phyloP scores from a whole-genome alignment of 2,888 invertebrate species.

The Tetragonula carbonaria region DNA sequence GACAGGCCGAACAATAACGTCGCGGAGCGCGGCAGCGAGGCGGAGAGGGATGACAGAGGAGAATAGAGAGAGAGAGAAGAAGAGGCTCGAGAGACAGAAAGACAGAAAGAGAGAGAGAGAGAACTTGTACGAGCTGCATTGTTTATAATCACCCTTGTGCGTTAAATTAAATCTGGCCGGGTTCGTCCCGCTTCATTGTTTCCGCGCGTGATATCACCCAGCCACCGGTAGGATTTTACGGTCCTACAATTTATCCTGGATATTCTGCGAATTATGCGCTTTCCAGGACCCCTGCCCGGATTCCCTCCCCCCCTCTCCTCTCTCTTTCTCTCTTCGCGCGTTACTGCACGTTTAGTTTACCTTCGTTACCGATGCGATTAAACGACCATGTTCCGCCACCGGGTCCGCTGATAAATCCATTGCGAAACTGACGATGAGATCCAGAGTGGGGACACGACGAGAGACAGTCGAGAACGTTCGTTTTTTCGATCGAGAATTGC shows the following conservation, averaged over 20 bases:
- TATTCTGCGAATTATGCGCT: constrained; percentile 60
- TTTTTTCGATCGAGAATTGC: not conserved
- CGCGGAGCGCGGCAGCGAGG: not conserved
- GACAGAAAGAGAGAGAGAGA: not conserved
- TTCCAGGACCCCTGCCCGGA: constrained; percentile 1
- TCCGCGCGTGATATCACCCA: constrained; percentile 53
- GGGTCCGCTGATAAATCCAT: not conserved
- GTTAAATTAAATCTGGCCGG: constrained; percentile 64
- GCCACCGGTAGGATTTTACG: constrained; percentile 58
- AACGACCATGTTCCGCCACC: not conserved
- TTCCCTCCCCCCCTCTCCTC: not conserved
- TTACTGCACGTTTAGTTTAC: constrained; percentile 19
- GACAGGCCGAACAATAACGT: constrained; percentile 46
- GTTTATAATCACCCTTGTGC: constrained; percentile 68
- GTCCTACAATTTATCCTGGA: constrained; percentile 61
- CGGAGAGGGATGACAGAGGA: not conserved
- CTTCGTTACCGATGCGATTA: constrained; percentile 45
- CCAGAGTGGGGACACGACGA: no score
- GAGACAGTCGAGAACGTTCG: not conserved
- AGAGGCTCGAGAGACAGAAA: not conserved
- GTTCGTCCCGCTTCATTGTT: constrained; percentile 44
- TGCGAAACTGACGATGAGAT: not conserved
- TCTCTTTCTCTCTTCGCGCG: not conserved
- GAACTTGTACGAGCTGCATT: constrained; percentile 57
- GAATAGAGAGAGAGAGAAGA: no score